A percentile compares a stretch with the other conserved stretches of the same genome.
Conservation (phyloP, 2,113 vertebrate species). For the Poeciliopsis occidentalis region DNA sequence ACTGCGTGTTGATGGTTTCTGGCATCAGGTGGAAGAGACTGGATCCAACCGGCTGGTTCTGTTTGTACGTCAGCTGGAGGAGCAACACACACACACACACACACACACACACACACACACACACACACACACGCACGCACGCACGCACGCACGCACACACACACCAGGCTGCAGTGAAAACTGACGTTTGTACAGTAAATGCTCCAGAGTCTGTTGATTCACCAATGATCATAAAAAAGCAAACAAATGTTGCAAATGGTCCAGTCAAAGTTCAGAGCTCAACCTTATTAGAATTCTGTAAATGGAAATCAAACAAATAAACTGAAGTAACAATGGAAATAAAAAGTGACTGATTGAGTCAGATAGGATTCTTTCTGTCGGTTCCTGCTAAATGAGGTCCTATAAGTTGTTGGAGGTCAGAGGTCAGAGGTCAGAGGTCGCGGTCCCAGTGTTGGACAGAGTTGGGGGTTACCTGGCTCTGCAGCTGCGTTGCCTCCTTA, state of each 20-base stretch:
- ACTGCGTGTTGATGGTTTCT: conserved; percentile 51
- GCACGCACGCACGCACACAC: neutral
- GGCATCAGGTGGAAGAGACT: conserved; percentile 64
- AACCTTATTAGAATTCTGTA: neutral
- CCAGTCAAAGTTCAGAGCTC: neutral
- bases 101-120: too few species aligned
- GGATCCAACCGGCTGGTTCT: neutral
- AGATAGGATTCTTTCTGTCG: too few species aligned
- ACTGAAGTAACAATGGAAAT: neutral
- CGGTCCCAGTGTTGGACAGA: too few species aligned
- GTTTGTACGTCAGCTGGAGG: conserved; percentile 56
- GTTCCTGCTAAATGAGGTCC: neutral
- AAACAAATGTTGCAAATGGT: neutral
- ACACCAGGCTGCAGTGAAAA: neutral
- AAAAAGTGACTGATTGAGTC: neutral
- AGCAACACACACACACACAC: neutral
- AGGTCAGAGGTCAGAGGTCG: neutral
- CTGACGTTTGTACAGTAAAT: too few species aligned
- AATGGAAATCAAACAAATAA: neutral
- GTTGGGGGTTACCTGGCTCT: conserved; percentile 71
- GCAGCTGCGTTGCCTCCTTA: conserved; percentile 47
- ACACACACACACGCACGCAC: too few species aligned
- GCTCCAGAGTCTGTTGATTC: neutral
- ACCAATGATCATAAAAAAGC: neutral
- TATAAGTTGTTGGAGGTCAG: neutral